Conservation (phyloP, 2,113 vertebrate species). For the Oncorhynchus keta region DNA sequence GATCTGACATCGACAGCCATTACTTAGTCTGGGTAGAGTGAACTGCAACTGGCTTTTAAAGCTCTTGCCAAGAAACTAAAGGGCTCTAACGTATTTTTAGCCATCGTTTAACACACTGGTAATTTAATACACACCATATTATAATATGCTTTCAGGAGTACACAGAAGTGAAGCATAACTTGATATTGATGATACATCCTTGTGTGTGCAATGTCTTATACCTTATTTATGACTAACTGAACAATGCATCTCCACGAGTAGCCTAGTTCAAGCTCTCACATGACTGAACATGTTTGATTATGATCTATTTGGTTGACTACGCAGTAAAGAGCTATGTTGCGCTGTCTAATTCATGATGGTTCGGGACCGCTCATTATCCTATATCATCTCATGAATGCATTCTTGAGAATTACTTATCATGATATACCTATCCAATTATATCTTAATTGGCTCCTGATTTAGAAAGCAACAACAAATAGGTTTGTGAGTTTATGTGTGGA, state of each 20-base stretch:
- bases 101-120: neutral
- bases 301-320: neutral
- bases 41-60: conserved; percentile 21
- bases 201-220: too few species aligned
- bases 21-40: too few species aligned
- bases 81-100: neutral
- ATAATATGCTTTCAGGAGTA: too few species aligned
- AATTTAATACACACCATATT: neutral
- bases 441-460: conserved; percentile 26
- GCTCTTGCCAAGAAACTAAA: neutral
- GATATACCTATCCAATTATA: neutral
- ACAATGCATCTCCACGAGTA: neutral
- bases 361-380: neutral
- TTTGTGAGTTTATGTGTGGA: conserved; percentile 19
- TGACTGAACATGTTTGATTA: neutral
- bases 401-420: neutral
- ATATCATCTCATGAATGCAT: neutral
- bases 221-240: neutral
- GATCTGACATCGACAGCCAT: conserved; percentile 7
- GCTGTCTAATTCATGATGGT: neutral
- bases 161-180: too few species aligned
- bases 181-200: too few species aligned
- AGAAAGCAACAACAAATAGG: conserved; percentile 25
- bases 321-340: neutral
- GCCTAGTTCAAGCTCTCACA: neutral